Conservation (phyloP, 2,888 invertebrate species). For the Rapana venosa region DNA sequence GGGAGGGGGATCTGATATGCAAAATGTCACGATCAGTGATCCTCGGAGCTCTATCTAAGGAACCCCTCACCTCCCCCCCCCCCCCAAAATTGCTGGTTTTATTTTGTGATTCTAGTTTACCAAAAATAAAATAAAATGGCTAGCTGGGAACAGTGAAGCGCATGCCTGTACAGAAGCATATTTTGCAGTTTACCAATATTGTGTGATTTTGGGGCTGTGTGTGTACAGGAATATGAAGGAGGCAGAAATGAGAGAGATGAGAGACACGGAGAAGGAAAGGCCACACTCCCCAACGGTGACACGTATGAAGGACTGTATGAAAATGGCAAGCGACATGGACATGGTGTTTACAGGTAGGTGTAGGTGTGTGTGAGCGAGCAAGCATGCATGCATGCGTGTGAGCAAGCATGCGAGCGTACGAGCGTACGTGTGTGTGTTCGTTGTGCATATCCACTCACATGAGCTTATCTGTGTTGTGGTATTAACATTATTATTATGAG, state of each 20-base stretch:
- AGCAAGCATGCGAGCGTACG: background rate
- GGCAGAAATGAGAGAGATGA: slow-evolving; percentile 87
- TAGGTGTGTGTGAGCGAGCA: too few relatives aligned
- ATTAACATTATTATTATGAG: too few relatives aligned
- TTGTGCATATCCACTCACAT: too few relatives aligned
- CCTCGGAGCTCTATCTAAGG: too few relatives aligned
- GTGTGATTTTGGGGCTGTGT: background rate
- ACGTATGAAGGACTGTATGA: slow-evolving; percentile 91
- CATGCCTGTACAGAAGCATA: background rate
- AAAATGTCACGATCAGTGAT: too few relatives aligned
- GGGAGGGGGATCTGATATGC: too few relatives aligned
- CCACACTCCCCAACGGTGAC: slow-evolving; percentile 91
- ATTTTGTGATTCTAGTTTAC: too few relatives aligned
- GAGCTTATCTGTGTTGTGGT: too few relatives aligned
- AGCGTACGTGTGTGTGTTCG: too few relatives aligned
- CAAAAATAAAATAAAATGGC: background rate
- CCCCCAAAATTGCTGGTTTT: too few relatives aligned
- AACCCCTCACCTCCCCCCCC: too few relatives aligned
- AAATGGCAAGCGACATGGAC: slow-evolving; percentile 87
- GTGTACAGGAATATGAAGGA: slow-evolving; percentile 86
- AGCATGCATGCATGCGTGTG: background rate
- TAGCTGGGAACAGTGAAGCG: background rate
- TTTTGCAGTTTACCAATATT: background rate
- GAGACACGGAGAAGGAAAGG: slow-evolving; percentile 90
- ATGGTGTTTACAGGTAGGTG: slow-evolving; percentile 85